Evolutionary conservation across 2,797 vertebrate genomes (phyloP).

Genomic region (Eulemur mongoz): DNA sequence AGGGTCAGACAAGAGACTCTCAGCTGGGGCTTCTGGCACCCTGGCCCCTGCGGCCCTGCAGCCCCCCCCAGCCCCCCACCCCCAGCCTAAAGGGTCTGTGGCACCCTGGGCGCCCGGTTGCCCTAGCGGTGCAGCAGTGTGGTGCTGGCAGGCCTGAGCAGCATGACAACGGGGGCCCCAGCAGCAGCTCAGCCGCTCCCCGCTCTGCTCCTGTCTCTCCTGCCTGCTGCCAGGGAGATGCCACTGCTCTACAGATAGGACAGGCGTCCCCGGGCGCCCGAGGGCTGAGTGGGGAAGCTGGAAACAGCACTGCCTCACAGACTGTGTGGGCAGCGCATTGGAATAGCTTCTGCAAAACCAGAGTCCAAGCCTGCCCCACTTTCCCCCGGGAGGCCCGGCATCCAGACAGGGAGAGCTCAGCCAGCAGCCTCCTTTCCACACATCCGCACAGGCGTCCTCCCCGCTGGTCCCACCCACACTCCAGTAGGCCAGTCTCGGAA

Average conservation of each 20-base stretch:
- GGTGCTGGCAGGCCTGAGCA: neutral
- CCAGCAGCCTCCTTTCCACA: neutral
- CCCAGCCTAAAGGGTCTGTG: neutral
- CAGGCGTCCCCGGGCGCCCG: neutral
- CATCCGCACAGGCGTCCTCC: rapidly evolving
- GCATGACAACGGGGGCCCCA: neutral
- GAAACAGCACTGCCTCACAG: constrained; percentile 54
- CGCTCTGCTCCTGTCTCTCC: neutral
- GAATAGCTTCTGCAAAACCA: constrained; percentile 57
- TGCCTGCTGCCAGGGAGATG: neutral
- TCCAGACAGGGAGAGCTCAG: neutral
- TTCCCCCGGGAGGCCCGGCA: neutral
- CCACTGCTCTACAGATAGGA: constrained; percentile 21
- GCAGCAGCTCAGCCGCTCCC: neutral
- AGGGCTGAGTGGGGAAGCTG: constrained; percentile 27
- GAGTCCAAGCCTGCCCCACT: constrained; percentile 37
- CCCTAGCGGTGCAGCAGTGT: neutral
- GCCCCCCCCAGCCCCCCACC: neutral
- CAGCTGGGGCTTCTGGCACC: neutral
- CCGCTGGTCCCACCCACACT: neutral
- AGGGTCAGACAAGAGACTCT: neutral
- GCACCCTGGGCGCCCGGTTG: neutral
- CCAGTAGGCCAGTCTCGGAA: neutral
- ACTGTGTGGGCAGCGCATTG: constrained; percentile 63
- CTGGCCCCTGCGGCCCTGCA: neutral